Conservation (phyloP, 2,888 invertebrate species). For the Euplagia quadripunctaria region DNA sequence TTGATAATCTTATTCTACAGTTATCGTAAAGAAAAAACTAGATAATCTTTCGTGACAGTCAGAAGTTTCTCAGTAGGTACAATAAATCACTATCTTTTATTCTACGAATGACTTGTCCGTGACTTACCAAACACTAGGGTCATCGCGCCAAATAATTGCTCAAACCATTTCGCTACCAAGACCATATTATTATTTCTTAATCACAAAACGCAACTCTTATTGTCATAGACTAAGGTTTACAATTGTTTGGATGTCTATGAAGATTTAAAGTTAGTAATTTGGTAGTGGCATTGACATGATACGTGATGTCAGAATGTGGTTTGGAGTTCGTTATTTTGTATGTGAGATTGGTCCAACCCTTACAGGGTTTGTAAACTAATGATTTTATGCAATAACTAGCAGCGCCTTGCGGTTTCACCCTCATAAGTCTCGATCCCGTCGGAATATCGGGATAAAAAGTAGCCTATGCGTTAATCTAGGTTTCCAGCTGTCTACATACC, state of each 20-base stretch:
- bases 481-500: no score
- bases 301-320: conserved; percentile 62
- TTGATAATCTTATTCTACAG: not conserved
- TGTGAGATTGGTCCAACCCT: conserved; percentile 23
- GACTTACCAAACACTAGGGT: conserved; percentile 60
- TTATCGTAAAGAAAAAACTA: conserved; percentile 1
- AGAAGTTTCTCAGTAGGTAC: conserved; percentile 13
- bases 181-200: conserved; percentile 20
- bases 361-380: not conserved
- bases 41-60: conserved; percentile 5
- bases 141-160: conserved; percentile 66
- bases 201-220: conserved; percentile 17
- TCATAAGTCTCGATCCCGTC: no score
- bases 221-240: conserved; percentile 21
- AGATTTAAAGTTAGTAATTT: conserved; percentile 29
- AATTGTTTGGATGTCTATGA: conserved; percentile 18
- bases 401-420: no score
- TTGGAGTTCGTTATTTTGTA: conserved; percentile 30
- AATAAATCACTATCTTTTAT: conserved; percentile 26
- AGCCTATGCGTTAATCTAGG: no score
- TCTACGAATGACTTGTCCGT: conserved; percentile 37
- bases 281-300: conserved; percentile 68
- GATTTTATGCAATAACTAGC: not conserved
- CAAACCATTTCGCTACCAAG: conserved; percentile 54
- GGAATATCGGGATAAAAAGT: no score